phyloP scores from a whole-genome alignment of 2,113 vertebrate species.

The Herpailurus yagouaroundi region DNA sequence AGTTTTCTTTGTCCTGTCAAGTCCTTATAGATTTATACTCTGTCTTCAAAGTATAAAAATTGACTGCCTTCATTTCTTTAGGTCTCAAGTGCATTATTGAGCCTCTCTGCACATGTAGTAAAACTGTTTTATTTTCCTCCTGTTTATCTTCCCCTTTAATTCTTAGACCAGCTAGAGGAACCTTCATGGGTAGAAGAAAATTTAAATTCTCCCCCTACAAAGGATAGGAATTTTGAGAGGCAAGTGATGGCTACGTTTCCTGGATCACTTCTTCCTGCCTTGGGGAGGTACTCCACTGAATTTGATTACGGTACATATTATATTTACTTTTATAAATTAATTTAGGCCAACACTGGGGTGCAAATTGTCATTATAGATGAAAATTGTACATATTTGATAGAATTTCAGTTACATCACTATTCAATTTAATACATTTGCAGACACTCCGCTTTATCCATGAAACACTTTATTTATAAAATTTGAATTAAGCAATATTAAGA shows the following conservation, averaged over 20 bases:
- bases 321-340: slow-evolving; percentile 36
- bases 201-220: not conserved
- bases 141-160: not conserved
- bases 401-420: not conserved
- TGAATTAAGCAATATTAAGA: not conserved
- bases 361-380: slow-evolving; percentile 27
- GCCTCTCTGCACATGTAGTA: not conserved
- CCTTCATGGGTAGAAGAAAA: not conserved
- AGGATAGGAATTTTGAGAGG: slow-evolving; percentile 15
- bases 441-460: not conserved
- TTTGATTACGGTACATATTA: not conserved
- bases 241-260: not conserved
- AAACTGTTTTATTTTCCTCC: not conserved
- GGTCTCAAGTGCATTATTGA: not conserved
- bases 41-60: not conserved
- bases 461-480: slow-evolving; percentile 22
- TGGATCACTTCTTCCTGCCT: not conserved
- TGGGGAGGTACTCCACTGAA: not conserved
- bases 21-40: not conserved
- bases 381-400: slow-evolving; percentile 13
- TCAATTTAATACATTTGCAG: not conserved
- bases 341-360: not conserved
- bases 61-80: not conserved
- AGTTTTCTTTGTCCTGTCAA: not conserved
- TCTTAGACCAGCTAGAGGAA: not conserved